Conservation (phyloP, 1,140 invertebrate species). For the Pachypeltis micranthus region DNA sequence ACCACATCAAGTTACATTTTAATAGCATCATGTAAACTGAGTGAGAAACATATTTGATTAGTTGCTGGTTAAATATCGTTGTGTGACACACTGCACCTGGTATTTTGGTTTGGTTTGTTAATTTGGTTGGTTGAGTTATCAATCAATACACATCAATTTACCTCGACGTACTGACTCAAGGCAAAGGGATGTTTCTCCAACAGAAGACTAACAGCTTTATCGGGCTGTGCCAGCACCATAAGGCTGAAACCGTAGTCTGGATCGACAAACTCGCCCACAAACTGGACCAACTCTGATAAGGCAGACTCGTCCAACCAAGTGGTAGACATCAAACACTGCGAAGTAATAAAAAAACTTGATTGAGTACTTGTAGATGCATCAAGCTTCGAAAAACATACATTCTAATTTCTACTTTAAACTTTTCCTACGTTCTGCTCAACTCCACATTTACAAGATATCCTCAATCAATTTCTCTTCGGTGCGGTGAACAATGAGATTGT, state of each 20-base stretch:
- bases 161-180: constrained; percentile 44
- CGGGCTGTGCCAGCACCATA: constrained; percentile 26
- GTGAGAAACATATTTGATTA: too few species aligned
- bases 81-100: too few species aligned
- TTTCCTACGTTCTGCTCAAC: constrained; percentile 14
- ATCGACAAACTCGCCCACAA: constrained; percentile 27
- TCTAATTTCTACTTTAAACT: too few species aligned
- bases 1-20: too few species aligned
- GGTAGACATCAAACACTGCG: constrained; percentile 28
- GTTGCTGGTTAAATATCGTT: too few species aligned
- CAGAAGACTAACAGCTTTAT: constrained; percentile 31
- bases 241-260: constrained; percentile 25
- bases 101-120: too few species aligned
- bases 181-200: constrained; percentile 43
- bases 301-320: constrained; percentile 26
- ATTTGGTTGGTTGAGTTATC: too few species aligned
- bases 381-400: constrained; percentile 11
- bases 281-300: constrained; percentile 27
- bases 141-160: constrained; percentile 32
- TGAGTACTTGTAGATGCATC: too few species aligned
- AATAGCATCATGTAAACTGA: too few species aligned
- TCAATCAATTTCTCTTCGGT: too few species aligned
- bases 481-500: too few species aligned
- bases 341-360: constrained; percentile 12
- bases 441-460: not conserved